Percentiles rank a stretch among this genome's conserved stretches.
Evolutionary conservation across 1,140 invertebrate species (phyloP).

Genomic region (Pararge aegeria): DNA sequence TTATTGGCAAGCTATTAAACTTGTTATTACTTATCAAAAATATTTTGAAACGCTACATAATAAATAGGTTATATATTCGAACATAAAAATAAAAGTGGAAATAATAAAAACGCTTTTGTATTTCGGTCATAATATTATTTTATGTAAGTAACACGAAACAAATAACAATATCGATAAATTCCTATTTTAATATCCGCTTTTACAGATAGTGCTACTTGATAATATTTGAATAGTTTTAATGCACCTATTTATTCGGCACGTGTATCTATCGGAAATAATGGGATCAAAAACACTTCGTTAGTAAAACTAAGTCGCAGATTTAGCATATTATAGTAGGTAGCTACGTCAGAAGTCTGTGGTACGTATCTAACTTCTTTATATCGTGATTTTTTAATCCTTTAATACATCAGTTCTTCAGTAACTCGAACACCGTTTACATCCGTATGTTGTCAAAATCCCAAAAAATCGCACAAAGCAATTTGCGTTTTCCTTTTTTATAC

Average conservation of each 20-base stretch:
- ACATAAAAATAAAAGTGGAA: not conserved
- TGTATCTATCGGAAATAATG: conserved; percentile 24
- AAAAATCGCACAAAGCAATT: too few relatives aligned
- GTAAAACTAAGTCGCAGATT: not conserved
- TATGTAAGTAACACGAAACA: conserved; percentile 22
- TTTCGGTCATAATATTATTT: conserved; percentile 11
- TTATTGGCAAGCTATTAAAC: too few relatives aligned
- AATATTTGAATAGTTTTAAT: conserved; percentile 9
- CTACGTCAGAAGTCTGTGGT: too few relatives aligned
- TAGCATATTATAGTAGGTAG: not conserved
- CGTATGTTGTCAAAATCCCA: too few relatives aligned
- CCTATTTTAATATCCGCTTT: conserved; percentile 36
- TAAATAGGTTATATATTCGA: not conserved
- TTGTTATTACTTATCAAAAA: too few relatives aligned
- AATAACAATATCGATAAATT: conserved; percentile 36
- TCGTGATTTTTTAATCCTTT: too few relatives aligned
- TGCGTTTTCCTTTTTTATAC: too few relatives aligned
- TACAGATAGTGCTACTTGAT: conserved; percentile 20
- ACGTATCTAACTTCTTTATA: too few relatives aligned
- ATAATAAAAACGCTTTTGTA: conserved; percentile 3
- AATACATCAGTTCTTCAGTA: too few relatives aligned
- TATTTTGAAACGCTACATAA: too few relatives aligned
- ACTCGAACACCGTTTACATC: too few relatives aligned
- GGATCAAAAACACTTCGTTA: not conserved
- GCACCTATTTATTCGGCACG: conserved; percentile 26